Evolutionary conservation across 2,113 vertebrate species (phyloP).

Genomic region (Stigmatopora nigra): DNA sequence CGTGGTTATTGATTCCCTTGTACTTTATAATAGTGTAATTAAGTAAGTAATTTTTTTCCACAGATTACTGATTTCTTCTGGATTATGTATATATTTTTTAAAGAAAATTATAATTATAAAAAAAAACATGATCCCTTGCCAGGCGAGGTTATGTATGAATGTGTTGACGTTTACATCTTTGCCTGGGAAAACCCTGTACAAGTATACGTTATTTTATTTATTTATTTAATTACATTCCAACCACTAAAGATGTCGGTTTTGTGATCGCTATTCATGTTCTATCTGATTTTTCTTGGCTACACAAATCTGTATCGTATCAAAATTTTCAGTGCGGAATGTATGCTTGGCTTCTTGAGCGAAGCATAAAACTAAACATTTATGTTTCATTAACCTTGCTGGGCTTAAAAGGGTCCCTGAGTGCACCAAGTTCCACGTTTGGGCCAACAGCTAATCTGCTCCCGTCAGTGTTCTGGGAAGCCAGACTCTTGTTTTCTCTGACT

Average conservation of each 20-base stretch:
- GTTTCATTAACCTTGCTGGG: slow-evolving; percentile 11
- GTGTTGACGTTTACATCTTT: background rate
- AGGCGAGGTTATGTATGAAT: background rate
- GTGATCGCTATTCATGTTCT: background rate
- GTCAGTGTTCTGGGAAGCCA: slow-evolving; percentile 6
- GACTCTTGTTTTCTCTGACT: slow-evolving; percentile 2
- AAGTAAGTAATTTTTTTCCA: background rate
- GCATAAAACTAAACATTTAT: slow-evolving; percentile 13
- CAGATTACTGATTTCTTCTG: background rate
- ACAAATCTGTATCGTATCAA: slow-evolving; percentile 14
- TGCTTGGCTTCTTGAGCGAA: background rate
- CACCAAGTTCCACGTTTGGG: background rate
- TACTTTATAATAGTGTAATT: background rate
- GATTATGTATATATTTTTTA: too few species aligned
- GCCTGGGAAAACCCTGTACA: background rate
- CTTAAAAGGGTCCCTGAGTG: background rate
- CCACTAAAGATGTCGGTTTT: background rate
- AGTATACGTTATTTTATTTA: background rate
- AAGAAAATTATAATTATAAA: background rate
- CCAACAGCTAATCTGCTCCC: slow-evolving; percentile 5
- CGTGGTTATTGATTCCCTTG: background rate
- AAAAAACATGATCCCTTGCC: background rate
- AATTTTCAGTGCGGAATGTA: slow-evolving; percentile 9
- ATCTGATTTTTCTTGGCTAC: background rate
- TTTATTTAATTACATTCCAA: background rate